Conservation (phyloP, 2,888 invertebrate species). For the Pyrochroa serraticornis region DNA sequence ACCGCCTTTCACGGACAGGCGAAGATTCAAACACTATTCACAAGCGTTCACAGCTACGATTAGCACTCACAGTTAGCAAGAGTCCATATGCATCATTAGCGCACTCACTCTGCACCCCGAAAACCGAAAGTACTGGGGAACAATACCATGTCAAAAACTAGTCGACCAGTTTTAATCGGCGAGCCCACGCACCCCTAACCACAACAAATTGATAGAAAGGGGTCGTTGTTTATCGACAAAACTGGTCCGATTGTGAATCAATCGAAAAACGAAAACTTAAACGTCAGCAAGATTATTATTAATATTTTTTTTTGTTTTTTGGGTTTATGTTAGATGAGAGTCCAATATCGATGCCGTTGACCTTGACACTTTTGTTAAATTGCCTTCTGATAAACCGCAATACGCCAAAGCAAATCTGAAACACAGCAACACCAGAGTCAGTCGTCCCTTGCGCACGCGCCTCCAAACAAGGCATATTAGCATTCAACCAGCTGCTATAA, state of each 20-base stretch:
- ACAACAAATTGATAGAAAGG: background rate
- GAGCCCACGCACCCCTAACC: background rate
- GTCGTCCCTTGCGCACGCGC: constrained; percentile 12
- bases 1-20: constrained; percentile 46
- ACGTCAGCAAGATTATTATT: constrained; percentile 20
- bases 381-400: constrained; percentile 49
- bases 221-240: constrained; percentile 14
- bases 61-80: constrained; percentile 37
- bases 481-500: background rate
- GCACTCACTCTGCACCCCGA: constrained; percentile 52
- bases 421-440: constrained; percentile 11
- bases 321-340: constrained; percentile 44
- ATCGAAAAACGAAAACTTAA: constrained; percentile 37
- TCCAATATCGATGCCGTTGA: constrained; percentile 54
- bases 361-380: constrained; percentile 49
- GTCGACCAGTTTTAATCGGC: constrained; percentile 26
- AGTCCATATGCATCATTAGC: constrained; percentile 35
- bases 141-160: constrained; percentile 47
- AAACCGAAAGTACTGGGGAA: constrained; percentile 45
- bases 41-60: constrained; percentile 35
- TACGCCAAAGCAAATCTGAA: constrained; percentile 51
- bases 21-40: constrained; percentile 43
- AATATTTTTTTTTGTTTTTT: constrained; percentile 30
- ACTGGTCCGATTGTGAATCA: constrained; percentile 31
- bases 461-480: constrained; percentile 10